These are phyloP conservation scores for Drosophila melanogaster DNA, from an alignment of 1,140 invertebrate genomes.

Conservation along the genomic window DNA sequence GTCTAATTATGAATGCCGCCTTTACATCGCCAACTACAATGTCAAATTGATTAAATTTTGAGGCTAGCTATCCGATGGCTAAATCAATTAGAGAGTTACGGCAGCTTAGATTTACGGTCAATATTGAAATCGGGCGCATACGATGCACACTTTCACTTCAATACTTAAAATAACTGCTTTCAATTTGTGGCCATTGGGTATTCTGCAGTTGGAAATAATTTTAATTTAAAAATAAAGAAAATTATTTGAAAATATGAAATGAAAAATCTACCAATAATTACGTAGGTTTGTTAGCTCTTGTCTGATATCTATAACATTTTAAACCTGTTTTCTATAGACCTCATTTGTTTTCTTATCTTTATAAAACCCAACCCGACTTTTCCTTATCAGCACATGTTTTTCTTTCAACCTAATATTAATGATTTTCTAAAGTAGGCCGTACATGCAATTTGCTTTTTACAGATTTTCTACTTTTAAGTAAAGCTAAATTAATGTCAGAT, in stretches of 20 bases:
- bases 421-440: neutral
- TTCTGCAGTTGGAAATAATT: too few relatives aligned
- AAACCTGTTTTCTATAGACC: slow-evolving; percentile 1
- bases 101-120: slow-evolving; percentile 8
- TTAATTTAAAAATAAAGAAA: too few relatives aligned
- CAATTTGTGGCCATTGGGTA: too few relatives aligned
- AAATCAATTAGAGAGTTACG: slow-evolving; percentile 65
- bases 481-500: neutral
- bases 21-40: slow-evolving; percentile 23
- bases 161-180: neutral
- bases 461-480: neutral
- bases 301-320: neutral
- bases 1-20: slow-evolving; percentile 44
- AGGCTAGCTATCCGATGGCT: slow-evolving; percentile 42
- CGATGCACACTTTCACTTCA: neutral
- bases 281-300: too few relatives aligned
- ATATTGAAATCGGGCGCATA: neutral
- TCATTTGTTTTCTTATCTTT: slow-evolving; percentile 15
- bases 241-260: too few relatives aligned
- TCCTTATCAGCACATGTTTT: slow-evolving; percentile 10
- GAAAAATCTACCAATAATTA: too few relatives aligned
- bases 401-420: neutral
- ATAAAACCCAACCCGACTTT: slow-evolving; percentile 1
- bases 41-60: slow-evolving; percentile 32
- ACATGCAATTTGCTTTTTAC: slow-evolving; percentile 43